Evolutionary conservation across 1,140 invertebrate species (phyloP), one percentile per base, ranked within the genome.

Genomic region (Drosophila burlai): DNA sequence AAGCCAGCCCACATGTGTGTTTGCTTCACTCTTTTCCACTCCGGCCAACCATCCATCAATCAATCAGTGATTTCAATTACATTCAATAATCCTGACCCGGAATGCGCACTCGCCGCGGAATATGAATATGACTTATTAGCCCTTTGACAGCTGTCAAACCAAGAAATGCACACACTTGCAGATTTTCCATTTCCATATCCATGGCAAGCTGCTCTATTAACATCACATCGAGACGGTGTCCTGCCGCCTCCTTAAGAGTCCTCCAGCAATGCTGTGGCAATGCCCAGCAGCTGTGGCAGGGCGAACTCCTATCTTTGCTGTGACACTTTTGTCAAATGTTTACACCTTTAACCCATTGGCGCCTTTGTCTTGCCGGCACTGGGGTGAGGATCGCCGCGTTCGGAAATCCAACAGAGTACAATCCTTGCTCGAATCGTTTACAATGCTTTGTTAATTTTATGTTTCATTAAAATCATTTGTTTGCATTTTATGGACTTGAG

Each of bases 241-340:
- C 61, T 62, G 54, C 38, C 36, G 58, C 40, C 55, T 66, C 65
- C 76, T 71, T 50, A 40, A 58, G 40, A 21, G n/a, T 52, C 43
- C 62, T 66, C 43, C 47, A 79, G 54, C 36, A 40, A 29, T 40
- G 16, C 29, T 31, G 36, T 46, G 40, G 58, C 38, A n/a, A 26
- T 55, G 54, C 63, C 54, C 9, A 40, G 38, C 85, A 89, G 84
- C 79, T 89, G 84, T 81, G 50, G 63, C 69, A 79, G 76, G 45
- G 77, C 67, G 58, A 45, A 62, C 24, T 57, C 64, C 40, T 47
- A 69, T 78, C 75, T 57, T 84, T 85, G 86, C 80, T 90, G 86
- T 90, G 85, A 90, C 85, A 90, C 72, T 90, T 85, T 83, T 91
- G 84, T 91, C 82, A 92, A 86, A 91, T 91, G 90, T 91, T 91